Evolutionary conservation across 2,113 vertebrate genomes (phyloP).

Genomic region (Antigone vipio): DNA sequence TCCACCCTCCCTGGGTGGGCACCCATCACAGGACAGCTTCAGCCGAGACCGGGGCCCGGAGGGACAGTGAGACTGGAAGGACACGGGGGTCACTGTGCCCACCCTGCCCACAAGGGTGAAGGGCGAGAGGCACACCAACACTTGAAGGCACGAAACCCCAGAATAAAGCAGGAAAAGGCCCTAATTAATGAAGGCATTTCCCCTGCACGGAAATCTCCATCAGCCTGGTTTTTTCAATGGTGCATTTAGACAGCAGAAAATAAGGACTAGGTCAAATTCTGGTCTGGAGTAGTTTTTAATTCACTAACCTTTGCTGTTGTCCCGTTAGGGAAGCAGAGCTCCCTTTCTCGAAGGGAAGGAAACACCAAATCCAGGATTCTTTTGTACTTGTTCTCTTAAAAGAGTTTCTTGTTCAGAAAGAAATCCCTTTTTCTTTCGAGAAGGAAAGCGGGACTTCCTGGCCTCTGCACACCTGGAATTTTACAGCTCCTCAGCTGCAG

Average conservation of each 20-base stretch:
- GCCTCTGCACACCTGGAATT: neutral
- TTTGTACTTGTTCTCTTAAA: neutral
- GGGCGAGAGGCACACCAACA: rapidly evolving
- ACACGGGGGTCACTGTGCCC: neutral
- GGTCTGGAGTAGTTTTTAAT: neutral
- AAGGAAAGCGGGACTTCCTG: neutral
- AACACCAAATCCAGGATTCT: neutral
- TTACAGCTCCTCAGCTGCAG: neutral
- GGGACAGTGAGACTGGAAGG: neutral
- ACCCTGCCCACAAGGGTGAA: rapidly evolving
- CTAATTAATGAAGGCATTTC: neutral
- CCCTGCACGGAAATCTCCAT: neutral
- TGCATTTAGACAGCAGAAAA: neutral
- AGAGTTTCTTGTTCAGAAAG: neutral
- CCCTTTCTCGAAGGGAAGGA: neutral
- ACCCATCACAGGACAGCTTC: neutral
- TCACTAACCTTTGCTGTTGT: neutral
- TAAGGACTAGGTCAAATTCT: neutral
- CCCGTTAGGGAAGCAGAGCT: neutral
- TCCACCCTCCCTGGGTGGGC: too few relatives aligned
- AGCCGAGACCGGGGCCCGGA: neutral
- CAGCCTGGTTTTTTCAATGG: neutral
- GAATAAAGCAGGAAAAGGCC: neutral
- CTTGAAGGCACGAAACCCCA: neutral
- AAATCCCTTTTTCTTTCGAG: neutral